Conservation (phyloP, 64 coral and sea anemone species). For the Pocillopora verrucosa region DNA sequence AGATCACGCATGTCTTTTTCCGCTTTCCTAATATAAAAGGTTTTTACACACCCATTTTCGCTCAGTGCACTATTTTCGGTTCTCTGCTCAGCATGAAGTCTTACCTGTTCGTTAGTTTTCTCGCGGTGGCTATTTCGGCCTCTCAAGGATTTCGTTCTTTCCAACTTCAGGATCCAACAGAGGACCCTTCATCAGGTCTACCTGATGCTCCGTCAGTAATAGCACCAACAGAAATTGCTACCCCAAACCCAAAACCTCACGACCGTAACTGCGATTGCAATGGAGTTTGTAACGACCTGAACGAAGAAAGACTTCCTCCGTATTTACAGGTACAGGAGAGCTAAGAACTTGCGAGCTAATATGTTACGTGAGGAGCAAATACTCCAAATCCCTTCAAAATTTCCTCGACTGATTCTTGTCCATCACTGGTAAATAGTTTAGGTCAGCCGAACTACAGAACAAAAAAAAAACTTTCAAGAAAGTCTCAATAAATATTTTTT, state of each 20-base stretch:
- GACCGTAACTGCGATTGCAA: background rate
- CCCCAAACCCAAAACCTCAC: background rate
- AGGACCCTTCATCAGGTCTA: background rate
- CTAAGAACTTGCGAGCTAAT: no score
- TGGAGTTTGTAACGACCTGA: background rate
- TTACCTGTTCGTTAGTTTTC: background rate
- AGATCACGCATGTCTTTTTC: background rate
- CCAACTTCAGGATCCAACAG: background rate
- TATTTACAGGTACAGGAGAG: background rate
- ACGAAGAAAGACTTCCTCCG: background rate
- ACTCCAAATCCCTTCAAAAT: background rate
- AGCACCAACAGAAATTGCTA: background rate
- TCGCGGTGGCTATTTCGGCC: background rate
- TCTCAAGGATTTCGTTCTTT: background rate
- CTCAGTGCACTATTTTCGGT: background rate
- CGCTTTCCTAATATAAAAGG: slow-evolving; percentile 6
- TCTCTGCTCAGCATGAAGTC: background rate
- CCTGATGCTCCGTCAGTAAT: background rate
- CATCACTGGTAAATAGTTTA: no score
- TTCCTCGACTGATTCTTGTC: no score
- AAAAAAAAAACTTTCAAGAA: no score
- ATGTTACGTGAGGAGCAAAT: background rate
- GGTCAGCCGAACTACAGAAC: no score
- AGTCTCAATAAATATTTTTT: no score
- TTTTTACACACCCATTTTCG: background rate